These are phyloP conservation scores for Sterna hirundo DNA, from an alignment of 2,113 vertebrate species.

Conservation along the genomic window DNA sequence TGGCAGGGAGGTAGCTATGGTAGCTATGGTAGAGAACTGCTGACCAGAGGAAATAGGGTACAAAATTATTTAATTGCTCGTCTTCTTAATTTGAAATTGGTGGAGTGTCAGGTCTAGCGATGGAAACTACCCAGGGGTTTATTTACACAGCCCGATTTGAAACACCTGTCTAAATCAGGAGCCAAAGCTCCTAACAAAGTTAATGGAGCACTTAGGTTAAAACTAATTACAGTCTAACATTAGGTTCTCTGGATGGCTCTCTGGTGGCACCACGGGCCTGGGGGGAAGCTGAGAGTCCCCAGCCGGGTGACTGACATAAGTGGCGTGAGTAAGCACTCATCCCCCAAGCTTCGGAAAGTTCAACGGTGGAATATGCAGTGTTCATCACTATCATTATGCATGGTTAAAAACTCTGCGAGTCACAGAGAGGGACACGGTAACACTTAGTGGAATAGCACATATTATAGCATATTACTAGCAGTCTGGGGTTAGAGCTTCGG, in stretches of 20 bases:
- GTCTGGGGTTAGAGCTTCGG: not conserved
- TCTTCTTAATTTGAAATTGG: not conserved
- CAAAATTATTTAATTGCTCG: not conserved
- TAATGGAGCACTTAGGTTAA: constrained; percentile 21
- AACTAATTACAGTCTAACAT: not conserved
- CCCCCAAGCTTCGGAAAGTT: not conserved
- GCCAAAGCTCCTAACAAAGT: not conserved
- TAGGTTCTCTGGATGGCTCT: not conserved
- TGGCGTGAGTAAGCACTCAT: not conserved
- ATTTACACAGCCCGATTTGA: not conserved
- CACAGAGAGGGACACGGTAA: not conserved
- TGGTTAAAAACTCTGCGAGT: not conserved
- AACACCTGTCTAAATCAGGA: constrained; percentile 25
- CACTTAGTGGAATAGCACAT: not conserved
- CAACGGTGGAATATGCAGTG: not conserved
- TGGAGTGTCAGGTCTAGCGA: not conserved
- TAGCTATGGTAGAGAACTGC: not conserved
- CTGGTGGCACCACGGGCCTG: not conserved
- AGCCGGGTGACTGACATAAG: not conserved
- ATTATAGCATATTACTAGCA: not conserved
- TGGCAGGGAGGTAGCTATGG: not conserved
- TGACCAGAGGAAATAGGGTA: not conserved
- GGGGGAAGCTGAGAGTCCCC: not conserved
- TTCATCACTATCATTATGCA: not conserved
- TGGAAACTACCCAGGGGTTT: not conserved